A percentile compares a stretch with the other conserved stretches of the same genome.
These are phyloP conservation scores for Leiothrix lutea DNA, from an alignment of 2,113 vertebrate species.

Conservation along the genomic window DNA sequence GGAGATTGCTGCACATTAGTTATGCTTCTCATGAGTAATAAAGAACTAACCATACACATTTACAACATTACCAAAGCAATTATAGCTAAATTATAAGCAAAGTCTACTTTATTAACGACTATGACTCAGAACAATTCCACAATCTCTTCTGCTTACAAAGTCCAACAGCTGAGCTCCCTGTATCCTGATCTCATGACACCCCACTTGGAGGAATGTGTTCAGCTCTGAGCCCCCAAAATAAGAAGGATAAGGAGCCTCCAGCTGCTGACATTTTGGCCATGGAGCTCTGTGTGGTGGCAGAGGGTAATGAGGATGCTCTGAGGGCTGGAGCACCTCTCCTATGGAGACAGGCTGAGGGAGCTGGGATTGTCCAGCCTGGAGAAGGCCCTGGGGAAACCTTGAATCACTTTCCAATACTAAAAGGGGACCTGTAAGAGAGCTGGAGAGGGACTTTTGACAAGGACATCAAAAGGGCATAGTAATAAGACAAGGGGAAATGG, in stretches of 20 bases:
- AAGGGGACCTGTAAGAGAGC: neutral
- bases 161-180: neutral
- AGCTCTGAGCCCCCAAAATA: neutral
- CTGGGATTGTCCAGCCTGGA: neutral
- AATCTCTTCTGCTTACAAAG: neutral
- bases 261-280: neutral
- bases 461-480: neutral
- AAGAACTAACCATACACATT: neutral
- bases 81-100: neutral
- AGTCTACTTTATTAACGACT: neutral
- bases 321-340: neutral
- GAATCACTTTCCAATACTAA: neutral
- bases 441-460: neutral
- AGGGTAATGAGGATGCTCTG: neutral
- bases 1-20: neutral
- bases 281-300: neutral
- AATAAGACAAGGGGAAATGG: neutral
- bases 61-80: neutral
- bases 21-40: neutral
- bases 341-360: neutral
- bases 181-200: neutral
- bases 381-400: neutral
- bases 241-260: neutral
- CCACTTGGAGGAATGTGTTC: neutral
- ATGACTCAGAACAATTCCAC: neutral